A percentile compares a stretch with the other conserved stretches of the same genome.
Conservation (phyloP, 2,888 invertebrate species). For the Athalia circularis region DNA sequence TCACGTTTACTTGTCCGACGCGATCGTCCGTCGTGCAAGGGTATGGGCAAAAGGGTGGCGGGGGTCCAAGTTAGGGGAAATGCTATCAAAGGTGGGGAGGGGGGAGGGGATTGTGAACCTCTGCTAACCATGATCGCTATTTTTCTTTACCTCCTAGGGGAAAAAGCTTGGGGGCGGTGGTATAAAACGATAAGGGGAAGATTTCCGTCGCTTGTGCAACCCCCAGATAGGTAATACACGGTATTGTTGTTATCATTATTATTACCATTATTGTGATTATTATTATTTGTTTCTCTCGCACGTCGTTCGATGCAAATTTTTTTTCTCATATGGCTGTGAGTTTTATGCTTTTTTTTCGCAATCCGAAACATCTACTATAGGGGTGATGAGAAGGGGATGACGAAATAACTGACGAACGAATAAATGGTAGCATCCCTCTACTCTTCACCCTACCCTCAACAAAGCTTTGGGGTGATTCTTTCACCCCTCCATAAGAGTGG, state of each 20-base stretch:
- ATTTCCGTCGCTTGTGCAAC: conserved; percentile 4
- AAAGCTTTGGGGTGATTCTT: conserved; percentile 24
- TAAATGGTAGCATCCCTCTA: conserved; percentile 29
- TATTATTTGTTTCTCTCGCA: background rate
- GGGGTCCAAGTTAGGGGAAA: conserved; percentile 60
- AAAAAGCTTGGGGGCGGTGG: background rate
- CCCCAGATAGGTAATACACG: conserved; percentile 26
- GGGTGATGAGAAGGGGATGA: conserved; percentile 36
- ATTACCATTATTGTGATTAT: background rate
- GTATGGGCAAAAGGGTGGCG: conserved; percentile 60
- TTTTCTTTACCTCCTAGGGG: conserved; percentile 38
- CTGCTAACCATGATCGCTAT: conserved; percentile 37
- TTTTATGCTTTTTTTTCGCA: background rate
- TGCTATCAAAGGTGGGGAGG: conserved; percentile 51
- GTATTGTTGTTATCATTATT: background rate
- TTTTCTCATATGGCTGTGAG: background rate
- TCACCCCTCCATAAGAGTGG: conserved; percentile 13
- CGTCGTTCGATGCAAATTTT: background rate
- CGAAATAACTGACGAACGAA: conserved; percentile 31
- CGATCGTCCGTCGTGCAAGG: conserved; percentile 56
- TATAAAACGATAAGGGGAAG: conserved; percentile 6
- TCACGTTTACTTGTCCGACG: conserved; percentile 61
- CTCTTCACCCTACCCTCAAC: background rate
- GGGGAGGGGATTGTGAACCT: conserved; percentile 46
- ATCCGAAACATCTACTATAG: background rate